phyloP scores from a whole-genome alignment of 1,140 invertebrate species.

The Chelonus insularis region DNA sequence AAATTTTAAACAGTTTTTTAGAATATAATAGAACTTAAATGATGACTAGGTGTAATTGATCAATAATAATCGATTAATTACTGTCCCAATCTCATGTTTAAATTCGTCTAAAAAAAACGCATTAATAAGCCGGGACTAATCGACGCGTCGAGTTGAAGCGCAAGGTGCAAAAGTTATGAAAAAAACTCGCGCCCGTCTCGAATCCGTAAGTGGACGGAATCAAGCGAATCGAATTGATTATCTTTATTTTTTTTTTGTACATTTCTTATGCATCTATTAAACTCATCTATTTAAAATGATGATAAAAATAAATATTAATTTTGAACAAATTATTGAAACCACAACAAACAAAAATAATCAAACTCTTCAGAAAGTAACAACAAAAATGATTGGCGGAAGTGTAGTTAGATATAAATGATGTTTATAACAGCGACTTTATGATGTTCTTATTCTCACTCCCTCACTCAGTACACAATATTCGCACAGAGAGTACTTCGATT shows the following conservation, averaged over 20 bases:
- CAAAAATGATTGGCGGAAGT: not conserved
- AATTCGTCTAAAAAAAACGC: conserved; percentile 15
- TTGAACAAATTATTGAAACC: too few species aligned
- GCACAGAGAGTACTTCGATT: too few species aligned
- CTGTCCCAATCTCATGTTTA: not conserved
- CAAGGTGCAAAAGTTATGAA: conserved; percentile 33
- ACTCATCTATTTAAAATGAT: not conserved
- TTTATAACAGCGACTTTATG: too few species aligned
- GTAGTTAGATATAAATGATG: too few species aligned
- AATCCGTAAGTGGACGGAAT: conserved; percentile 50
- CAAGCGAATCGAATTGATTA: conserved; percentile 44
- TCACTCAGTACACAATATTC: too few species aligned
- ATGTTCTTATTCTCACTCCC: too few species aligned
- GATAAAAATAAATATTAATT: not conserved
- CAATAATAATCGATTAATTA: not conserved
- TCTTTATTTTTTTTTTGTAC: conserved; percentile 38
- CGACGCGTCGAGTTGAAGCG: conserved; percentile 18
- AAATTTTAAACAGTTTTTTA: too few species aligned
- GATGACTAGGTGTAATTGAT: too few species aligned
- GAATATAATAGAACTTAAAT: too few species aligned
- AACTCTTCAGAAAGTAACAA: too few species aligned
- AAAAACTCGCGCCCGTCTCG: conserved; percentile 43
- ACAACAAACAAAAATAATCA: too few species aligned
- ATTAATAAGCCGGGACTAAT: conserved; percentile 44
- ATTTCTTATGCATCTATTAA: not conserved